Conservation (phyloP, 2,797 vertebrate genomes). For the Sebastes minor region DNA sequence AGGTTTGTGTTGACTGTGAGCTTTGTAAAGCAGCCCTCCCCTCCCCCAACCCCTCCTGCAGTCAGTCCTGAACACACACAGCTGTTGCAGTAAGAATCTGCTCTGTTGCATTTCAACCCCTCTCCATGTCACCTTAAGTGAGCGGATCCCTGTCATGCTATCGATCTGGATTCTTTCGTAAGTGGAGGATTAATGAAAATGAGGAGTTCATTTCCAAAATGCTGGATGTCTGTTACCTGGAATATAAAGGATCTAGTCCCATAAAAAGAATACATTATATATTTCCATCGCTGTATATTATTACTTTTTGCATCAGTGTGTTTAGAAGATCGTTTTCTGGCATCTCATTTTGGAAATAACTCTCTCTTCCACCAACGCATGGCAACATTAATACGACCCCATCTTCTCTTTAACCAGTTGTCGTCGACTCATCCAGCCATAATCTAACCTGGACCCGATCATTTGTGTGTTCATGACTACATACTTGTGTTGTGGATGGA, state of each 20-base stretch:
- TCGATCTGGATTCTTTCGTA: not conserved
- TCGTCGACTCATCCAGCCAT: not conserved
- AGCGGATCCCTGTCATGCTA: not conserved
- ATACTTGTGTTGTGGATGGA: not conserved
- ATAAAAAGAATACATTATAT: not conserved
- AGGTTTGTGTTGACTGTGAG: not conserved
- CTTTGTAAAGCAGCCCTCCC: not conserved
- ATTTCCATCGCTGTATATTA: not conserved
- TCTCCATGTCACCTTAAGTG: not conserved
- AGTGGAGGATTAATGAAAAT: conserved; percentile 1
- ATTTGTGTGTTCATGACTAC: not conserved
- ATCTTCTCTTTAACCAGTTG: not conserved
- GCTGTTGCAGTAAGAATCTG: conserved; percentile 54
- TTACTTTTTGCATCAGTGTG: not conserved
- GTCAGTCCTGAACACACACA: conserved; percentile 35
- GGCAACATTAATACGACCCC: not conserved
- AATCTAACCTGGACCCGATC: not conserved
- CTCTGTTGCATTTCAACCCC: not conserved
- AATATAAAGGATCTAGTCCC: not conserved
- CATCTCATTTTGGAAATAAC: conserved; percentile 19
- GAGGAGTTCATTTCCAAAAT: conserved; percentile 5
- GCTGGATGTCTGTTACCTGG: not conserved
- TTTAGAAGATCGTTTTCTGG: not conserved
- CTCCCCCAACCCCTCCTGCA: not conserved
- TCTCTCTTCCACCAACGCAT: not conserved